Conservation (phyloP, 2,888 invertebrate genomes). For the Meiosimyza platycephala region DNA sequence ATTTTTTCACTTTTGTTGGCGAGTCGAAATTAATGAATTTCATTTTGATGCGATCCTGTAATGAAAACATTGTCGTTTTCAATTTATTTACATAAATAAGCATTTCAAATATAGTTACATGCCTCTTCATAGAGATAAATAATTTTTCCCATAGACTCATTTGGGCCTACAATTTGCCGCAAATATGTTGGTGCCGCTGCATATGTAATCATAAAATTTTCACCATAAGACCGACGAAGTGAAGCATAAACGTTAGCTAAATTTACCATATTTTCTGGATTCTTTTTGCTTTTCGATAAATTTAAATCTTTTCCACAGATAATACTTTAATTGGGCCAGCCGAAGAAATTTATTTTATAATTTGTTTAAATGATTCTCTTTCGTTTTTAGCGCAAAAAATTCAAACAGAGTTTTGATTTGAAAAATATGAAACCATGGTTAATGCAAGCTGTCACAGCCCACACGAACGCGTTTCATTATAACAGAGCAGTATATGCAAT, state of each 20-base stretch:
- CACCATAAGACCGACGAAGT: slow-evolving; percentile 53
- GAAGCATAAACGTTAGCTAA: slow-evolving; percentile 62
- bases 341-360: no score
- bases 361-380: no score
- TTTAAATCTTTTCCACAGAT: no score
- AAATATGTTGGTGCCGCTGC: slow-evolving; percentile 55
- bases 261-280: slow-evolving; percentile 52
- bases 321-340: no score
- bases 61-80: background rate
- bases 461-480: no score
- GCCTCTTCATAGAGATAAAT: slow-evolving; percentile 55
- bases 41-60: slow-evolving; percentile 29
- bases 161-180: slow-evolving; percentile 48
- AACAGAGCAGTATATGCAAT: no score
- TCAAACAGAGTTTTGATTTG: background rate
- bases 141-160: slow-evolving; percentile 51
- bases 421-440: background rate
- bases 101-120: slow-evolving; percentile 2
- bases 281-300: background rate
- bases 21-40: slow-evolving; percentile 45
- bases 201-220: slow-evolving; percentile 53
- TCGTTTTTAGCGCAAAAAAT: background rate
- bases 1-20: slow-evolving; percentile 47
- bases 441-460: no score
- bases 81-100: background rate